Conservation (phyloP, 1,140 invertebrate species). For the Mamestra configurata region DNA sequence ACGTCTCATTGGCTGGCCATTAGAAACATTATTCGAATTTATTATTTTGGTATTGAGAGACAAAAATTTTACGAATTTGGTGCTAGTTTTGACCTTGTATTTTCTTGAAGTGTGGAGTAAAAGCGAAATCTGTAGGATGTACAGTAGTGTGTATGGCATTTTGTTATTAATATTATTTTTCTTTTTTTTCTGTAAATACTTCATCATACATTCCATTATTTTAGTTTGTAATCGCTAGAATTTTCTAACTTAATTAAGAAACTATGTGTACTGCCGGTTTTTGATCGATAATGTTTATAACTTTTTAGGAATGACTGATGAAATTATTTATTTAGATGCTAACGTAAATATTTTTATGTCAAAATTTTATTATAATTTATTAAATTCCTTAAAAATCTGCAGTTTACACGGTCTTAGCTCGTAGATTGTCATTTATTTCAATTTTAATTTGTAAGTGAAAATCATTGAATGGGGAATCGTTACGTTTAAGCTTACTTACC, state of each 20-base stretch:
- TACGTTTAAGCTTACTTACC: slow-evolving; percentile 84
- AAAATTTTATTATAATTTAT: slow-evolving; percentile 46
- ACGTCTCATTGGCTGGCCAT: slow-evolving; percentile 54
- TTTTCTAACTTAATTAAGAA: slow-evolving; percentile 50
- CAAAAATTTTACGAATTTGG: slow-evolving; percentile 74
- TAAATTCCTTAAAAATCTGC: slow-evolving; percentile 51
- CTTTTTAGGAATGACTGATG: slow-evolving; percentile 1
- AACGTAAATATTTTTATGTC: slow-evolving; percentile 25
- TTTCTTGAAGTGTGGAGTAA: slow-evolving; percentile 24
- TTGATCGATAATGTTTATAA: slow-evolving; percentile 31
- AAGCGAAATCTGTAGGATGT: slow-evolving; percentile 15
- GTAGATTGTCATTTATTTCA: slow-evolving; percentile 40
- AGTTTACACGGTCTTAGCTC: slow-evolving; percentile 32
- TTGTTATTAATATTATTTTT: slow-evolving; percentile 65
- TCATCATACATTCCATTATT: slow-evolving; percentile 82
- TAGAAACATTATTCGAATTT: slow-evolving; percentile 65
- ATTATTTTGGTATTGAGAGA: slow-evolving; percentile 59
- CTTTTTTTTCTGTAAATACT: slow-evolving; percentile 67
- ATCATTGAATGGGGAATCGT: slow-evolving; percentile 81
- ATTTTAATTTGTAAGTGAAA: slow-evolving; percentile 61
- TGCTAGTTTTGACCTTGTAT: slow-evolving; percentile 75
- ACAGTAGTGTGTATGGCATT: slow-evolving; percentile 63
- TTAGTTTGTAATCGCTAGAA: slow-evolving; percentile 58
- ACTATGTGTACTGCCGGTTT: slow-evolving; percentile 29
- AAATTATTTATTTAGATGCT: slow-evolving; percentile 26